Evolutionary conservation across 2,797 vertebrate genomes (phyloP), one percentile per base, ranked within the genome.

Genomic region (Todus mexicanus): DNA sequence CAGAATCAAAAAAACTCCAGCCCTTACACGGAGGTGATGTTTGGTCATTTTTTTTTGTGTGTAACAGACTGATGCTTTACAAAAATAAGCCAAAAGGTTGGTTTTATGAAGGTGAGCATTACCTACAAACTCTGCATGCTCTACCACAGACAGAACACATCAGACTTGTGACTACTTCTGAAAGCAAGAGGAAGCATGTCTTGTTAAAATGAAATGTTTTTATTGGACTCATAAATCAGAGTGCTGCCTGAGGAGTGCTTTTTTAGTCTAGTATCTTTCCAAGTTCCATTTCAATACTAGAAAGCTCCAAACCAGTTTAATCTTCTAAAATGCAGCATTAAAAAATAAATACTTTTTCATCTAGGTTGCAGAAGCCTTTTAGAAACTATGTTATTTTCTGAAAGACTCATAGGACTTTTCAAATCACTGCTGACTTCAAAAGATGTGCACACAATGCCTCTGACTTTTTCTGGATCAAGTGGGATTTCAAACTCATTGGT

Each of bases 381-480:
- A 71, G 64, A 51, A 83, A 74, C 6, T 3, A 74, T 20, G 31
- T 20, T 50, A 23, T 71, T 75, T 63, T 48, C 27, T 61, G 50
- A 25, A 77, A 92, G 45, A 82, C 26, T 68, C 15, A n/a, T 2
- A 6, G 13, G 45, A 60, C 33, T 71, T 31, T 26, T 54, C 53
- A 22, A 7, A 27, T 60, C 11, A 68, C 7, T 33, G 35, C 5
- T 0, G 0, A 26, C 14, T 71, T 77, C 25, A 53, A 56, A 82
- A 79, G 37, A 61, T 23, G 23, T 38, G 35, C 70, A 74, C 27
- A 17, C 15, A 21, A n/a, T 27, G n/a, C 23, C 27, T 27, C n/a
- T 33, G 33, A 53, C 12, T 11, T 76, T 9, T 93, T 72, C 38
- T 53, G 42, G 47, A 45, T 43, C 53, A 82, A 84, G 70, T 15